Evolutionary conservation across 35 echinoderm and acorn worm genomes (phyloP).

Genomic region (Apostichopus californicus): DNA sequence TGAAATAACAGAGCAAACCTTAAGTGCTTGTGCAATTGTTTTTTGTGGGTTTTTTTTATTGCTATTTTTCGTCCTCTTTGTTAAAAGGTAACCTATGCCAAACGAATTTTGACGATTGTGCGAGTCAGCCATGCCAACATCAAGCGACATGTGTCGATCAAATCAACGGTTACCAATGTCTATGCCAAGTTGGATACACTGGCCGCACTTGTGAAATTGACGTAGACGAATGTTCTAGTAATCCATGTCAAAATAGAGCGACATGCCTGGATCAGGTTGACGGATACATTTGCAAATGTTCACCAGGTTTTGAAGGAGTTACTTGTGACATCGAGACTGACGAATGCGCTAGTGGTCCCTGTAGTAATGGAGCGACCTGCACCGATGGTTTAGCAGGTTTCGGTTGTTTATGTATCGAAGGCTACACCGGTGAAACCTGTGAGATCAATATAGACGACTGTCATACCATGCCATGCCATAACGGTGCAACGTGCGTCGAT

Average conservation of each 20-base stretch:
- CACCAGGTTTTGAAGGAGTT: constrained; percentile 39
- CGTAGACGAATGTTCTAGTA: constrained; percentile 60
- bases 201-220: constrained; percentile 38
- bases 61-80: not conserved
- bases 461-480: constrained; percentile 47
- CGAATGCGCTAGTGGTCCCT: constrained; percentile 79
- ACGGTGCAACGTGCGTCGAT: constrained; percentile 62
- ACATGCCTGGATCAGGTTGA: constrained; percentile 54
- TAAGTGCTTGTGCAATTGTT: too few species aligned
- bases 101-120: constrained; percentile 69
- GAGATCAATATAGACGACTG: constrained; percentile 77
- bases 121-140: constrained; percentile 58
- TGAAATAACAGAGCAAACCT: too few species aligned
- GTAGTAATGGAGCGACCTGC: constrained; percentile 71
- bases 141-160: constrained; percentile 27
- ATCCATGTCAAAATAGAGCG: constrained; percentile 50
- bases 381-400: constrained; percentile 61
- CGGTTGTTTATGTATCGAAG: constrained; percentile 61
- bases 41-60: too few species aligned
- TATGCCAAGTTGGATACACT: constrained; percentile 45
- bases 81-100: constrained; percentile 44
- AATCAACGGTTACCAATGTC: constrained; percentile 31
- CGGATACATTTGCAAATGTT: constrained; percentile 54
- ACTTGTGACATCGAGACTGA: constrained; percentile 54
- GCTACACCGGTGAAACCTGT: constrained; percentile 73